Evolutionary conservation across 53 echinoderm and acorn worm genomes (phyloP).

Genomic region (Pentamera pediparva): DNA sequence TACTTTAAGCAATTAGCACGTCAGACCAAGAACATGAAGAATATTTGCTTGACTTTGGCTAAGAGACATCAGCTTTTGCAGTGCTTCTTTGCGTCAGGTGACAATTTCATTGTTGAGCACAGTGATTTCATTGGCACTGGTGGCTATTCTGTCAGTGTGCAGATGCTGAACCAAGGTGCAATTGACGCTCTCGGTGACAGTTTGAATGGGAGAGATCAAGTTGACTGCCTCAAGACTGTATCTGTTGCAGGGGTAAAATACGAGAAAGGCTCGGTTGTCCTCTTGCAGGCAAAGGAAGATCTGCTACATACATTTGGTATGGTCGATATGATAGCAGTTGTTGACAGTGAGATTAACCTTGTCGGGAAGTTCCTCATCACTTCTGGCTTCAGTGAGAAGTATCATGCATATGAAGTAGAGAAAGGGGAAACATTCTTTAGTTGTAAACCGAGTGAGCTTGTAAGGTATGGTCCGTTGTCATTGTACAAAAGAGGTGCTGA

Average conservation of each 20-base stretch:
- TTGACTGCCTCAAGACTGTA: constrained; percentile 1
- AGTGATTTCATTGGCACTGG: neutral
- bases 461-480: neutral
- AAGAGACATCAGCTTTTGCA: constrained; percentile 10
- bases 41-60: constrained; percentile 20
- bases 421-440: neutral
- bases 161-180: neutral
- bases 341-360: neutral
- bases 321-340: neutral
- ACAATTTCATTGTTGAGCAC: constrained; percentile 4
- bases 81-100: neutral
- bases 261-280: neutral
- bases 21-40: constrained; percentile 22
- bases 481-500: neutral
- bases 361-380: neutral
- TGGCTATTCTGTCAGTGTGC: neutral
- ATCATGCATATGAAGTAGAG: neutral
- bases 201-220: neutral
- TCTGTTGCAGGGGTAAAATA: neutral
- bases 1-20: constrained; percentile 18
- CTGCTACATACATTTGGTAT: neutral
- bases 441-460: neutral
- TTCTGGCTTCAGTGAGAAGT: neutral
- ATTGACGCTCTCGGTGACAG: neutral
- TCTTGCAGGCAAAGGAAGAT: neutral